These are phyloP conservation scores for Pterobdella sp. DNA, from an alignment of 2,888 invertebrate genomes.

Conservation along the genomic window DNA sequence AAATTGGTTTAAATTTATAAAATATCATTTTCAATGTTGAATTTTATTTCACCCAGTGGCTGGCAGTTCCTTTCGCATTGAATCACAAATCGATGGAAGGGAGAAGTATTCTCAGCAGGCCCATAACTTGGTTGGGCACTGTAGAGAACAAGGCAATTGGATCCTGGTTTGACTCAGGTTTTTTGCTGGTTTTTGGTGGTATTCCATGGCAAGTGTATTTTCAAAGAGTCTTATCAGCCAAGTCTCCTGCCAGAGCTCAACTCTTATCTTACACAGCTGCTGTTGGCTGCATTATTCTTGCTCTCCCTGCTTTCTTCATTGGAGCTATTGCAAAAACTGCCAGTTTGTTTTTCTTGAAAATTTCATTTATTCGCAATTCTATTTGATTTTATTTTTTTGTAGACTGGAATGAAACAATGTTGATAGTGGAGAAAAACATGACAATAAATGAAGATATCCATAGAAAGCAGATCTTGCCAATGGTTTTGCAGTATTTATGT, in stretches of 20 bases:
- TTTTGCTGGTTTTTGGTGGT: slow-evolving; percentile 84
- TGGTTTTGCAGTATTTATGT: slow-evolving; percentile 91
- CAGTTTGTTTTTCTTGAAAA: slow-evolving; percentile 55
- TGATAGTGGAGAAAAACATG: slow-evolving; percentile 53
- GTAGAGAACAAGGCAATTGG: slow-evolving; percentile 28
- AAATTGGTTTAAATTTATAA: background rate
- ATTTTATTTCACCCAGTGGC: slow-evolving; percentile 59
- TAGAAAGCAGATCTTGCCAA: slow-evolving; percentile 81
- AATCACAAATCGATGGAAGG: slow-evolving; percentile 67
- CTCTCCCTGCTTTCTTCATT: slow-evolving; percentile 89
- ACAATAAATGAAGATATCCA: slow-evolving; percentile 52
- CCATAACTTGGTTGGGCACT: slow-evolving; percentile 33
- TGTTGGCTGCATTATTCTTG: slow-evolving; percentile 89
- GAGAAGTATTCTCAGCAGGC: slow-evolving; percentile 23
- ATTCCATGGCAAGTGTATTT: slow-evolving; percentile 93
- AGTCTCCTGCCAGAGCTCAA: slow-evolving; percentile 85
- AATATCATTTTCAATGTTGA: background rate
- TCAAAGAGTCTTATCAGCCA: slow-evolving; percentile 91
- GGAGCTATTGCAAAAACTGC: slow-evolving; percentile 93
- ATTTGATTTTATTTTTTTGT: slow-evolving; percentile 30
- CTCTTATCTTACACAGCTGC: slow-evolving; percentile 91
- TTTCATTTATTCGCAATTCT: background rate
- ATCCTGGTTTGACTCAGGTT: slow-evolving; percentile 65
- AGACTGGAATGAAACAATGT: slow-evolving; percentile 94
- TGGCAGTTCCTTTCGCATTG: slow-evolving; percentile 93